A percentile compares a stretch with the other conserved stretches of the same genome.
These are phyloP conservation scores for Drosophila albomicans DNA, from an alignment of 1,140 invertebrate genomes.

Conservation along the genomic window DNA sequence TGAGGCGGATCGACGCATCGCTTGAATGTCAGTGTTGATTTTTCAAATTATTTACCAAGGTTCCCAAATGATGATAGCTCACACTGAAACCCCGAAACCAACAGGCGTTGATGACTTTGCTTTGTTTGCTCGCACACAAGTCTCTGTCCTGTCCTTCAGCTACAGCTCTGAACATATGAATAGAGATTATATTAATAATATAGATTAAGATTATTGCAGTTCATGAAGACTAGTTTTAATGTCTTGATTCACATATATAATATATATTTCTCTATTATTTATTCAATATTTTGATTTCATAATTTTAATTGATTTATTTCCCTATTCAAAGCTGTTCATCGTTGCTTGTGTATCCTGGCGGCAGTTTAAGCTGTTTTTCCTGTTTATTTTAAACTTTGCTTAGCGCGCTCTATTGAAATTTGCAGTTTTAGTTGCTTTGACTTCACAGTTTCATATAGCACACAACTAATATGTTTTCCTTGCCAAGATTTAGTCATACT, in stretches of 20 bases:
- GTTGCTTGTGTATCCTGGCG: conserved; percentile 27
- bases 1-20: conserved; percentile 34
- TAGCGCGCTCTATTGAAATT: conserved; percentile 55
- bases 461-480: conserved; percentile 80
- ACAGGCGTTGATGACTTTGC: conserved; percentile 63
- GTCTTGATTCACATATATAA: too few relatives aligned
- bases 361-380: conserved; percentile 49
- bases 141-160: conserved; percentile 4
- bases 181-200: neutral
- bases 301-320: neutral
- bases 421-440: conserved; percentile 57
- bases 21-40: conserved; percentile 73
- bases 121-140: conserved; percentile 48
- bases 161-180: neutral
- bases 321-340: neutral
- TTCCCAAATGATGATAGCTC: conserved; percentile 67
- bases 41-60: conserved; percentile 79
- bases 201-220: too few relatives aligned
- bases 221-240: too few relatives aligned
- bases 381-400: conserved; percentile 76
- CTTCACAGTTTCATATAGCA: conserved; percentile 63
- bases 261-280: neutral
- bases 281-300: neutral
- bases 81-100: conserved; percentile 7
- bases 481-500: conserved; percentile 54